These are phyloP conservation scores for Nymphalis c-album DNA, from an alignment of 2,888 invertebrate genomes.

Conservation along the genomic window DNA sequence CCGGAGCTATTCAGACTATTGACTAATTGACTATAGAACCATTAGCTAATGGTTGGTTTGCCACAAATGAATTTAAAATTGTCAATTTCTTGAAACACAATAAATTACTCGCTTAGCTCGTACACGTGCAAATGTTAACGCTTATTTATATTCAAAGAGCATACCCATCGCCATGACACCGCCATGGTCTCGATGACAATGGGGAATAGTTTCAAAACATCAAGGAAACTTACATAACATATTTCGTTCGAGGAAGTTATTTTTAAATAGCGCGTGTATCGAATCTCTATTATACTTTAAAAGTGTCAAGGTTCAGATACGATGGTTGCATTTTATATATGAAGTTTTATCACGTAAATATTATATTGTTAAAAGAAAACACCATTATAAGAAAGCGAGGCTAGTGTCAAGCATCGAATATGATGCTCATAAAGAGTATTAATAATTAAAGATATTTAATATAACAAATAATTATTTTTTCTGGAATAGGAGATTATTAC, in stretches of 20 bases:
- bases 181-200: constrained; percentile 43
- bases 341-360: background rate
- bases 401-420: too few relatives aligned
- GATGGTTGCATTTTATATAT: background rate
- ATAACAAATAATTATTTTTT: too few relatives aligned
- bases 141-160: constrained; percentile 29
- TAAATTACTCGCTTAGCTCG: background rate
- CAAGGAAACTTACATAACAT: constrained; percentile 37
- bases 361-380: too few relatives aligned
- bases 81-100: background rate
- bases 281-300: constrained; percentile 34
- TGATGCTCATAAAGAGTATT: too few relatives aligned
- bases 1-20: too few relatives aligned
- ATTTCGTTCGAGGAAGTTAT: constrained; percentile 47
- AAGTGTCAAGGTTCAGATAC: constrained; percentile 2
- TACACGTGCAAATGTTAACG: background rate
- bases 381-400: too few relatives aligned
- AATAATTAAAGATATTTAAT: too few relatives aligned
- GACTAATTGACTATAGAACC: too few relatives aligned
- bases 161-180: constrained; percentile 10
- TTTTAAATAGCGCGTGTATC: constrained; percentile 51
- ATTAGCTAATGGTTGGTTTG: too few relatives aligned
- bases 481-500: too few relatives aligned
- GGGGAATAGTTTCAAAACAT: constrained; percentile 43
- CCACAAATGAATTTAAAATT: background rate